Evolutionary conservation across 2,113 vertebrate genomes (phyloP), one percentile per base, ranked within the genome.

Genomic region (Cryptomyrus ogoouensis): DNA sequence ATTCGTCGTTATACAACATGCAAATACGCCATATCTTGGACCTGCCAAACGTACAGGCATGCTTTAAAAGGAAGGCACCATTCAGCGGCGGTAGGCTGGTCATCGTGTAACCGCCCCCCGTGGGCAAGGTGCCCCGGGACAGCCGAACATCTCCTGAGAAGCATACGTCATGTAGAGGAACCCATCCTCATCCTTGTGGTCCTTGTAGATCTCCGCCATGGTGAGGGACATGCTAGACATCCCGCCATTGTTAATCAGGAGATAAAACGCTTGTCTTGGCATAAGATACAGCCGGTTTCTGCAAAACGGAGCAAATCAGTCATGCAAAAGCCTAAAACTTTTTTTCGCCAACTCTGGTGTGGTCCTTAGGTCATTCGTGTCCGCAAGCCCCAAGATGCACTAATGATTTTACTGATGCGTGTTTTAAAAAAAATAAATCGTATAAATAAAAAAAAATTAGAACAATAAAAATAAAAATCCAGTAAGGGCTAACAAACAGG

Each of bases 111-210:
- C n/a, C 1, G 62, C 39, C 13, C 46, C 15, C 35, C 3, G 62
- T 13, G 62, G 58, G 9, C 9, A n/a, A 66, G 58, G n/a, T 53
- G 15, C 39, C 3, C 19, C 84, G 24, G 70, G 10, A 12, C 1
- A 70, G 52, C 97, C 98, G 88, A 98, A 98, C 97, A 98, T 97
- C 93, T 99, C 98, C 91, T 99, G 97, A 3, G 98, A 99, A 74
- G 98, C 97, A 66, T 98, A 99, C 0, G 97, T 98, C 97, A 98
- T 97, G 89, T 98, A 98, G 19, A 98, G 95, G 93, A 99, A 98
- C 58, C 98, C 98, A 90, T 99, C 98, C 91, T 98, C 97, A 50
- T 98, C 97, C 95, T 95, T 96, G 93, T 97, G 95, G 91, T 98
- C 96, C 80, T 94, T 96, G 94, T 98, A 98, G 24, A 99, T 94